These are phyloP conservation scores for Phorcus lineatus DNA, from an alignment of 2,888 invertebrate species.

Conservation along the genomic window DNA sequence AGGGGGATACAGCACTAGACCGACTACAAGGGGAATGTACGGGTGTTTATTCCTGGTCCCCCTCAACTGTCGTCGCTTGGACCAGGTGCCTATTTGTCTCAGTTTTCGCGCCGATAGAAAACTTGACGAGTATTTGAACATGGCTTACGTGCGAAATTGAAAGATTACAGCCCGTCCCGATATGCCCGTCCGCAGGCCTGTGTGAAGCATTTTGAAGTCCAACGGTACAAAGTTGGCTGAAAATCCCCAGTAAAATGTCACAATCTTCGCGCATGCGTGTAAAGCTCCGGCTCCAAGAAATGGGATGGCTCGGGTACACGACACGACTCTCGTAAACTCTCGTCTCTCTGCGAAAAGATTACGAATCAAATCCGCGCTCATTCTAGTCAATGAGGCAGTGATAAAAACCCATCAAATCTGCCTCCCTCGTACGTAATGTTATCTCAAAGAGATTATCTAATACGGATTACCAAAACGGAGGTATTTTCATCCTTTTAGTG, in stretches of 20 bases:
- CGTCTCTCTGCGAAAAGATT: constrained; percentile 10
- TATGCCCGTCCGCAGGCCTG: background rate
- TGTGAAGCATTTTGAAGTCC: constrained; percentile 27
- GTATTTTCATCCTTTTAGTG: too few species aligned
- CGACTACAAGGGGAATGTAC: background rate
- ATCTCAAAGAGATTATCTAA: too few species aligned
- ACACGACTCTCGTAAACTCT: constrained; percentile 8
- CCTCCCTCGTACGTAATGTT: too few species aligned
- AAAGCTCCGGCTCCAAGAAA: constrained; percentile 6
- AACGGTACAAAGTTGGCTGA: constrained; percentile 21
- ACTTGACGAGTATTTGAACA: constrained; percentile 20
- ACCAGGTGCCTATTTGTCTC: constrained; percentile 29
- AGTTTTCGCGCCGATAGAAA: constrained; percentile 22
- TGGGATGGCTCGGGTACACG: constrained; percentile 14
- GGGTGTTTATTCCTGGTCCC: background rate
- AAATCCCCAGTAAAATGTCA: constrained; percentile 30
- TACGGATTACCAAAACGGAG: too few species aligned
- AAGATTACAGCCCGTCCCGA: constrained; percentile 18
- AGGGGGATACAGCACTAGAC: background rate
- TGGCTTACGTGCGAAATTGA: constrained; percentile 33
- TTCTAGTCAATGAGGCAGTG: background rate
- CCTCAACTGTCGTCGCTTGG: background rate
- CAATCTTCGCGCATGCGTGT: constrained; percentile 29
- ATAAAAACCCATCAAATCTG: constrained; percentile 2
- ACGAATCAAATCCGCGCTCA: background rate